Conservation (phyloP, 2,113 vertebrate species). For the Seriola dumerili region DNA sequence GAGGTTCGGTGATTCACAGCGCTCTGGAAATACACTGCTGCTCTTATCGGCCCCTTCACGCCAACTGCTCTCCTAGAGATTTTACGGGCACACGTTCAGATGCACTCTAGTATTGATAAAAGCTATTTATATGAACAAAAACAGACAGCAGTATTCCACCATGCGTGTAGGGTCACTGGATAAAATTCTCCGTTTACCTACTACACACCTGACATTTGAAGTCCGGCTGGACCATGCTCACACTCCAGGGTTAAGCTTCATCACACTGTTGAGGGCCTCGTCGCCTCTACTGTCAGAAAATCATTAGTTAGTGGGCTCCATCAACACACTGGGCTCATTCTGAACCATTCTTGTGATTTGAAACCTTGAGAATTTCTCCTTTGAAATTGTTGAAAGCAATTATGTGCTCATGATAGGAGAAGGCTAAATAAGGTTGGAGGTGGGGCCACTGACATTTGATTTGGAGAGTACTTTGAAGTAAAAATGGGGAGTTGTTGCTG, state of each 20-base stretch:
- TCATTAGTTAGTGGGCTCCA: conserved; percentile 43
- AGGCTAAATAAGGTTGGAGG: conserved; percentile 20
- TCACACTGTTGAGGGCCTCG: conserved; percentile 25
- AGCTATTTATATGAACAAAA: conserved; percentile 6
- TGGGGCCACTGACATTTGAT: conserved; percentile 51
- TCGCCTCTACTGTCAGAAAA: conserved; percentile 36
- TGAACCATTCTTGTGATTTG: conserved; percentile 24
- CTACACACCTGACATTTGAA: conserved; percentile 6
- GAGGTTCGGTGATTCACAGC: conserved; percentile 14
- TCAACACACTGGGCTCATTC: background rate
- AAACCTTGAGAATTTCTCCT: conserved; percentile 47
- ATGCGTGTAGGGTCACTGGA: background rate
- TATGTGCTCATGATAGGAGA: background rate
- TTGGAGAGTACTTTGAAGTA: conserved; percentile 44
- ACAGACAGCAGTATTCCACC: background rate
- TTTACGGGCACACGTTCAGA: background rate
- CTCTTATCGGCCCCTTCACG: background rate
- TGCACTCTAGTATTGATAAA: background rate
- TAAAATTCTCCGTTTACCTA: background rate
- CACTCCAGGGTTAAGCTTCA: conserved; percentile 31
- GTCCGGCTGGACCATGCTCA: conserved; percentile 9
- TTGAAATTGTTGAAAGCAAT: conserved; percentile 53
- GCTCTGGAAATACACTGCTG: background rate
- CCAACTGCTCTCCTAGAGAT: background rate
- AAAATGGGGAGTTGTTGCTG: conserved; percentile 3